Evolutionary conservation across 1,140 invertebrate genomes (phyloP).

Genomic region (Eulimnadia texana): DNA sequence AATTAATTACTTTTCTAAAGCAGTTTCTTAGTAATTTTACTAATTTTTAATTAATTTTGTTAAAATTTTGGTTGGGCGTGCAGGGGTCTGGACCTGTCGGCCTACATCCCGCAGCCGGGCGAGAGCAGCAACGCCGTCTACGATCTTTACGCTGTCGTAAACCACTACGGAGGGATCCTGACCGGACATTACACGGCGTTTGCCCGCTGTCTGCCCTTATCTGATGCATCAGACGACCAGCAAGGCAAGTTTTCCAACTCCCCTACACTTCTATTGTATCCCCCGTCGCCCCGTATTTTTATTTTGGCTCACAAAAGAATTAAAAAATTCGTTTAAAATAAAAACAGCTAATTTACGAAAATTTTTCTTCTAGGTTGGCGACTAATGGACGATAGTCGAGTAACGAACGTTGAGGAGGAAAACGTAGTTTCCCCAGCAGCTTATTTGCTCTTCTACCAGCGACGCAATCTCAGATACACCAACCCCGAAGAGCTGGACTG

Average conservation of each 20-base stretch:
- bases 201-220: constrained; percentile 27
- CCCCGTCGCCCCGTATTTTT: no score
- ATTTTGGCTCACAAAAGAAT: neutral
- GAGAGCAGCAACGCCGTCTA: constrained; percentile 29
- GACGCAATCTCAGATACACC: constrained; percentile 12
- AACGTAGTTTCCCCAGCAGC: constrained; percentile 30
- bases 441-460: constrained; percentile 35
- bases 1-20: no score
- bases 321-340: constrained; percentile 9
- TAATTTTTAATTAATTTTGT: neutral
- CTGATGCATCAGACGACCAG: constrained; percentile 24
- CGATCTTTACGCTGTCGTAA: constrained; percentile 37
- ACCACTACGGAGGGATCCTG: constrained; percentile 35
- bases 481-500: constrained; percentile 8
- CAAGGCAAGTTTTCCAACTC: constrained; percentile 33
- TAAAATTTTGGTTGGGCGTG: neutral
- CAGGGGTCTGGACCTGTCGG: constrained; percentile 32
- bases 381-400: constrained; percentile 33
- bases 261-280: neutral
- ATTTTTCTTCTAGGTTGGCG: constrained; percentile 31
- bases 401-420: constrained; percentile 27
- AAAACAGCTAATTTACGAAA: no score
- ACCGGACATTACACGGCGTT: constrained; percentile 38
- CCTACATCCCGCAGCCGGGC: constrained; percentile 23
- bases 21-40: constrained; percentile 15